Evolutionary conservation across 2,888 invertebrate species (phyloP).

Genomic region (Mesoligia furuncula): DNA sequence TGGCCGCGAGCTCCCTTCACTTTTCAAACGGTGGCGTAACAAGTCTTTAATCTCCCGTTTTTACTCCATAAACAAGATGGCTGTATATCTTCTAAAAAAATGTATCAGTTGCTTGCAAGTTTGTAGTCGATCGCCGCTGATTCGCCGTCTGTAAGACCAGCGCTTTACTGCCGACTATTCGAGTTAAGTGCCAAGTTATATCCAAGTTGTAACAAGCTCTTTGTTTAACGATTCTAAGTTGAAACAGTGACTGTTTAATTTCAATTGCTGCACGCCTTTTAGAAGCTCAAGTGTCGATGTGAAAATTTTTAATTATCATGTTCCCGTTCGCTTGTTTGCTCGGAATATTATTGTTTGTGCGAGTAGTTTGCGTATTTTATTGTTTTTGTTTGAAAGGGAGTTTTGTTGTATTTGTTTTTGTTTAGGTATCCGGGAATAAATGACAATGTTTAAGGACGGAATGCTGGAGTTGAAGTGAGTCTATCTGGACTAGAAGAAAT

Average conservation of each 20-base stretch:
- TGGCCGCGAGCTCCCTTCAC: background rate
- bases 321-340: conserved; percentile 36
- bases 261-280: conserved; percentile 69
- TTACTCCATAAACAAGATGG: background rate
- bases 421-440: background rate
- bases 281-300: conserved; percentile 58
- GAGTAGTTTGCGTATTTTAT: conserved; percentile 24
- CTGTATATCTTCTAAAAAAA: background rate
- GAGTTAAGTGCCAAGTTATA: conserved; percentile 67
- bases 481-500: background rate
- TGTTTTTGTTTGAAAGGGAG: background rate
- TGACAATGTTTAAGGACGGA: background rate
- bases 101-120: background rate
- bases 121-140: background rate
- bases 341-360: conserved; percentile 30
- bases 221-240: conserved; percentile 71
- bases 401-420: background rate
- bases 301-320: conserved; percentile 63
- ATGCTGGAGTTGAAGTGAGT: background rate
- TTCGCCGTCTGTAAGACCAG: conserved; percentile 33
- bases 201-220: conserved; percentile 69
- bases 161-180: conserved; percentile 50
- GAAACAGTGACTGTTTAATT: conserved; percentile 72
- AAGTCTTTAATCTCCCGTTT: background rate
- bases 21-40: background rate